Conservation (phyloP, 2,888 invertebrate genomes). For the Scaeva pyrastri region DNA sequence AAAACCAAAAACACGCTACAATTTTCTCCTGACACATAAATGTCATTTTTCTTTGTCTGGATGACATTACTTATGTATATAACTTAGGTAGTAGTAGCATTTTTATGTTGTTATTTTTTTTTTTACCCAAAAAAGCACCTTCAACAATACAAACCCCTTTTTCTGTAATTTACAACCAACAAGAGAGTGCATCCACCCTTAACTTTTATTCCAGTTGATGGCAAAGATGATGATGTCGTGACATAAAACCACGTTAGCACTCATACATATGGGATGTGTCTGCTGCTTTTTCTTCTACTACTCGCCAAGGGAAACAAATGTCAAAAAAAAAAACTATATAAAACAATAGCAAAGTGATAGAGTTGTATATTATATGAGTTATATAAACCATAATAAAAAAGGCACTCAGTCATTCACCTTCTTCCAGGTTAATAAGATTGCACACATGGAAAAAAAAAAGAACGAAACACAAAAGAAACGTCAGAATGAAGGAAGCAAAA, state of each 20-base stretch:
- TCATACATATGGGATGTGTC: too few relatives aligned
- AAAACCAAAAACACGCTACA: slow-evolving; percentile 1
- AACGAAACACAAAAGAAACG: slow-evolving; percentile 42
- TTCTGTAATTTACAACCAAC: slow-evolving; percentile 25
- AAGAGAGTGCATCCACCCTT: slow-evolving; percentile 62
- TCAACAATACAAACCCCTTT: slow-evolving; percentile 33
- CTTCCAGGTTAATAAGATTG: slow-evolving; percentile 37
- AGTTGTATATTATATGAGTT: not conserved
- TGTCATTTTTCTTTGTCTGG: slow-evolving; percentile 57
- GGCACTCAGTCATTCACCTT: slow-evolving; percentile 60
- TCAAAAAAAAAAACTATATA: slow-evolving; percentile 5
- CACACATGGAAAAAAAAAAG: not conserved
- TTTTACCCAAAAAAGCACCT: not conserved
- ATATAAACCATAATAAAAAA: slow-evolving; percentile 25
- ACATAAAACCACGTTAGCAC: slow-evolving; percentile 42
- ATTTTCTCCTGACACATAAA: slow-evolving; percentile 63
- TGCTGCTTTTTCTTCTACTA: not conserved
- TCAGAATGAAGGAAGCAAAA: slow-evolving; percentile 28
- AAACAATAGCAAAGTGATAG: slow-evolving; percentile 19
- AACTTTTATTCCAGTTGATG: slow-evolving; percentile 34
- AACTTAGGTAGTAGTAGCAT: not conserved
- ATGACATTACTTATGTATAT: slow-evolving; percentile 26
- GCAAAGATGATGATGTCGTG: slow-evolving; percentile 27
- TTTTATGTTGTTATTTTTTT: not conserved
- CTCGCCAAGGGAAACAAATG: not conserved